Evolutionary conservation across 2,888 invertebrate genomes (phyloP), one percentile per base, ranked within the genome.

Genomic region (Trichopria drosophilae): DNA sequence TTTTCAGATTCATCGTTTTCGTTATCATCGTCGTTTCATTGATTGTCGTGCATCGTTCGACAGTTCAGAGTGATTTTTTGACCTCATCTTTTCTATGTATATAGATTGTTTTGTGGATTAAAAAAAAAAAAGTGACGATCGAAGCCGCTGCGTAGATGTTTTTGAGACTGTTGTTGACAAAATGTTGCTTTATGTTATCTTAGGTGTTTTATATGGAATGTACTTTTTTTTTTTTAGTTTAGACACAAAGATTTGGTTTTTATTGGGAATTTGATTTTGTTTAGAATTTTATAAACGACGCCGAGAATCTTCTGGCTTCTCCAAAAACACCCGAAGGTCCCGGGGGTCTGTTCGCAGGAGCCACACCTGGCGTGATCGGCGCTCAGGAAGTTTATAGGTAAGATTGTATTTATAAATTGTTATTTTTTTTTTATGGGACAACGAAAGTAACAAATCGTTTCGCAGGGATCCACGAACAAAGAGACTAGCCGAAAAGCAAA

Each of bases 331-430:
- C 90, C 4, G 82, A 82, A 58, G 79, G 82, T 42, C 78, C 82
- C 44, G 77, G 72, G 53, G 73, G 71, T 53, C 71, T 64, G 58
- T 79, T 74, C 64, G 69, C 77, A 57, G 80, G 81, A 61, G 87
- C 86, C 66, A 95, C 95, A 51, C 96, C 95, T 18, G 94, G 94
- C 59, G 97, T 98, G 46, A 95, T 98, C 72, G 98, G 99, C 61
- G 91, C 96, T 52, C 97, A 98, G 80, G 98, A 98, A 80, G 92
- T 98, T 45, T 98, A 98, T 79, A 85, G 86, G 88, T 88, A 70
- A 70, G 72, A 34, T 23, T 13, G 31, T 10, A 29, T n/a, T 26
- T 32, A 47, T 22, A 37, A 12, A 40, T 41, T 20, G 3, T 19
- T 24, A 24, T 39, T 45, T 40, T 19, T 41, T 15, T 2, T 19